Conservation (phyloP, 2,797 vertebrate genomes). For the Neopelma chrysocephalum region DNA sequence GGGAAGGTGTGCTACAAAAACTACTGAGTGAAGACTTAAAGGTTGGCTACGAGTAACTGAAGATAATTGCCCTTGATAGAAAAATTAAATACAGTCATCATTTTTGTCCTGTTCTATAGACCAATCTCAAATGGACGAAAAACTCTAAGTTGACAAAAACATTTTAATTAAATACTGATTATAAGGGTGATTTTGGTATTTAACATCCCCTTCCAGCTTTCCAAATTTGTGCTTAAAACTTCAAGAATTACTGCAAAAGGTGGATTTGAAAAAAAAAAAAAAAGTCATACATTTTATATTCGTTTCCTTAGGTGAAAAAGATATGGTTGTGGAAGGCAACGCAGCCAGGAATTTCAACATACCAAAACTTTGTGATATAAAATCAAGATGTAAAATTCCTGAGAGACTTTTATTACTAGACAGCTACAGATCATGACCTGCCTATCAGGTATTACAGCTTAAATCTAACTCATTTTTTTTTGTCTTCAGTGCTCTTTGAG, state of each 20-base stretch:
- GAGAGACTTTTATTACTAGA: background rate
- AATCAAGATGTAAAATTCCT: background rate
- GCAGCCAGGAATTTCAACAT: background rate
- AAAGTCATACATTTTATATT: background rate
- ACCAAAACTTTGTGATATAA: background rate
- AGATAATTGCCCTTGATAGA: background rate
- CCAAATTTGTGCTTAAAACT: background rate
- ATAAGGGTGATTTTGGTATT: background rate
- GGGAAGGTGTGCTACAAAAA: background rate
- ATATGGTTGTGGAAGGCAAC: background rate
- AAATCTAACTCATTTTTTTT: background rate
- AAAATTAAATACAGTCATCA: background rate
- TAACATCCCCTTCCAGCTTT: background rate
- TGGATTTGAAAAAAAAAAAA: background rate
- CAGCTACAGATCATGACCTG: background rate
- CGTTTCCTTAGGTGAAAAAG: background rate
- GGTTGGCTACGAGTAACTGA: background rate
- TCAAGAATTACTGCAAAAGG: background rate
- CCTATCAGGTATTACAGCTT: background rate
- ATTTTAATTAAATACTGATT: background rate
- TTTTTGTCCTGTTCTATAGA: background rate
- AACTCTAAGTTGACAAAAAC: background rate
- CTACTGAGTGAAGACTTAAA: background rate
- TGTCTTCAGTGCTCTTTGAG: background rate
- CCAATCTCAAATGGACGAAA: background rate